Conservation (phyloP, 37 sponge, comb jelly and placozoan genomes). For the Bolinopsis microptera region DNA sequence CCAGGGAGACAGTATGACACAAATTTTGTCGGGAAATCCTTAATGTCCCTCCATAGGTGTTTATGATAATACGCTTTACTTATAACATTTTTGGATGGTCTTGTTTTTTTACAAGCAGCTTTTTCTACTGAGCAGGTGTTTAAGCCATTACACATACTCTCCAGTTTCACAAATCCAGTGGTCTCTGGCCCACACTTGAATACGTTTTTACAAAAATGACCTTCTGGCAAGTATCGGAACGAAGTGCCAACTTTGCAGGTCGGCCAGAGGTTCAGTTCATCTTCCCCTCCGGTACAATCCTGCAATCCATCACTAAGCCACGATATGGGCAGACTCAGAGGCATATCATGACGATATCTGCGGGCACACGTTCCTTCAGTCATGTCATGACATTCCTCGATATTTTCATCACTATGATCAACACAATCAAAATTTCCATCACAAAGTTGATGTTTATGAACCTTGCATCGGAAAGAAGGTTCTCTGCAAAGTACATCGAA, state of each 20-base stretch:
- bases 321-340: background rate
- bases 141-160: background rate
- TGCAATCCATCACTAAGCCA: background rate
- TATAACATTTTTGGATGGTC: background rate
- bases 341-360: background rate
- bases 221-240: background rate
- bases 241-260: background rate
- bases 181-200: background rate
- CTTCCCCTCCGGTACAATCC: background rate
- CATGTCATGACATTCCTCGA: background rate
- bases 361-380: background rate
- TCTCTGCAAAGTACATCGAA: background rate
- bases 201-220: background rate
- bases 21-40: background rate
- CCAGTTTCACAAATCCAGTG: background rate
- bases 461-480: background rate
- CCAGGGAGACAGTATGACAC: background rate
- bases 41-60: too few relatives aligned
- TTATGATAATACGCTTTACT: background rate
- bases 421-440: background rate
- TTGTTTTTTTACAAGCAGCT: background rate
- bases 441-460: background rate
- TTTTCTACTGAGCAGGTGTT: background rate
- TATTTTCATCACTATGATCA: background rate
- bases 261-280: background rate